phyloP scores from a whole-genome alignment of 1,140 invertebrate genomes.

The Formica exsecta region DNA sequence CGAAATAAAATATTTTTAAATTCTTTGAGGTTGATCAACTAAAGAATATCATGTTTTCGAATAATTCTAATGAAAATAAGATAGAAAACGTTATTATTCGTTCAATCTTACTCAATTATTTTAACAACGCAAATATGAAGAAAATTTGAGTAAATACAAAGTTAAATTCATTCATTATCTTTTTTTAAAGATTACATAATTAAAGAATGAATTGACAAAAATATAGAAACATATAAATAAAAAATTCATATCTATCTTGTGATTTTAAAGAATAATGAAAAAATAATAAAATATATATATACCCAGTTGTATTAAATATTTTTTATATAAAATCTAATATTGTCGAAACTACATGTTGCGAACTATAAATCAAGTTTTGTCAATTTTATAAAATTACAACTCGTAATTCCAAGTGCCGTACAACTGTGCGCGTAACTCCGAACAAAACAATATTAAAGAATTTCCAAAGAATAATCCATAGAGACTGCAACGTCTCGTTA shows the following conservation, averaged over 20 bases:
- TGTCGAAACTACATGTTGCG: too few relatives aligned
- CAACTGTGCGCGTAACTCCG: too few relatives aligned
- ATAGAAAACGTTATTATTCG: too few relatives aligned
- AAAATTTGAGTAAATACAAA: not conserved
- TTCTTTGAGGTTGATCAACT: slow-evolving; percentile 39
- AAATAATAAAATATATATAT: not conserved
- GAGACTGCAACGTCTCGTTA: not conserved
- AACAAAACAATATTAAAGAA: too few relatives aligned
- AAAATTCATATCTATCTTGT: not conserved
- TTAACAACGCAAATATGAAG: not conserved
- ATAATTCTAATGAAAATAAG: too few relatives aligned
- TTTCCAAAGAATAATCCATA: not conserved
- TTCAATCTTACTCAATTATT: too few relatives aligned
- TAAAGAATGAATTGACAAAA: not conserved
- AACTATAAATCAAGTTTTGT: too few relatives aligned
- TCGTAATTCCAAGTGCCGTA: too few relatives aligned
- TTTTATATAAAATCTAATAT: not conserved
- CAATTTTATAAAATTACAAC: too few relatives aligned
- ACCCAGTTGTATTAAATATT: not conserved
- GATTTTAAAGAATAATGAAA: not conserved
- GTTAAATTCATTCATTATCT: not conserved
- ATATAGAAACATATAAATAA: not conserved
- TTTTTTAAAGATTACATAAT: not conserved
- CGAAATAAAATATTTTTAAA: slow-evolving; percentile 61
- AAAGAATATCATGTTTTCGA: not conserved